A percentile compares a stretch with the other conserved stretches of the same genome.
Conservation (phyloP, 2,113 vertebrate genomes). For the Nymphicus hollandicus region DNA sequence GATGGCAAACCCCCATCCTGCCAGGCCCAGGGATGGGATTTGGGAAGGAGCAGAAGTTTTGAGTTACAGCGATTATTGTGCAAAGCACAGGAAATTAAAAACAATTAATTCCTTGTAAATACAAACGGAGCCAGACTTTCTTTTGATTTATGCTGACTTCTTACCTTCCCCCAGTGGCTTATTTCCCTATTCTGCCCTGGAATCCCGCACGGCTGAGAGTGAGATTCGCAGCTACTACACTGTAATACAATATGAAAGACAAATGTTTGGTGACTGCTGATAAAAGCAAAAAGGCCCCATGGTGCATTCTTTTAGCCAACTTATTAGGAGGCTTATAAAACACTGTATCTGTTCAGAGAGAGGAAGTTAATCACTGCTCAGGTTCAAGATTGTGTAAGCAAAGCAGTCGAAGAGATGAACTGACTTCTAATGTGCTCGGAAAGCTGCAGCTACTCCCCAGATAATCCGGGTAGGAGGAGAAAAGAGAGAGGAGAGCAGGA, state of each 20-base stretch:
- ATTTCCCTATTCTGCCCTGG: neutral
- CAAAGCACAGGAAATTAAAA: slow-evolving; percentile 69
- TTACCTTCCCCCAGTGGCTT: slow-evolving; percentile 2
- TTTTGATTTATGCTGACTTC: slow-evolving; percentile 50
- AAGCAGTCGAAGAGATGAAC: slow-evolving; percentile 25
- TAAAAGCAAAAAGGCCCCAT: slow-evolving; percentile 40
- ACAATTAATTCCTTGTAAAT: slow-evolving; percentile 71
- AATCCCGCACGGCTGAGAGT: neutral
- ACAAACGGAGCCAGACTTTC: slow-evolving; percentile 53
- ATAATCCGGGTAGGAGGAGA: slow-evolving; percentile 15
- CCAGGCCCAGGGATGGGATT: neutral
- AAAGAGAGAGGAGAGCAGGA: neutral
- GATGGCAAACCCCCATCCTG: neutral
- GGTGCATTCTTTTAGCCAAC: slow-evolving; percentile 12
- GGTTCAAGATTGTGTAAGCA: slow-evolving; percentile 49
- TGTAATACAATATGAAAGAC: slow-evolving; percentile 36
- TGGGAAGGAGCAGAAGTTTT: slow-evolving; percentile 39
- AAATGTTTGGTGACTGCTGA: slow-evolving; percentile 56
- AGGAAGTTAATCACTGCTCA: slow-evolving; percentile 24
- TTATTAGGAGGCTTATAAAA: slow-evolving; percentile 29
- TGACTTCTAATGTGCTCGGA: neutral
- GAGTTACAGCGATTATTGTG: slow-evolving; percentile 47
- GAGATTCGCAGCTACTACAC: neutral
- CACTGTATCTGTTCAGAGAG: slow-evolving; percentile 21
- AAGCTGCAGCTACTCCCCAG: slow-evolving; percentile 6